A percentile compares a stretch with the other conserved stretches of the same genome.
These are phyloP conservation scores for Conger conger DNA, from an alignment of 2,113 vertebrate species.

Conservation along the genomic window DNA sequence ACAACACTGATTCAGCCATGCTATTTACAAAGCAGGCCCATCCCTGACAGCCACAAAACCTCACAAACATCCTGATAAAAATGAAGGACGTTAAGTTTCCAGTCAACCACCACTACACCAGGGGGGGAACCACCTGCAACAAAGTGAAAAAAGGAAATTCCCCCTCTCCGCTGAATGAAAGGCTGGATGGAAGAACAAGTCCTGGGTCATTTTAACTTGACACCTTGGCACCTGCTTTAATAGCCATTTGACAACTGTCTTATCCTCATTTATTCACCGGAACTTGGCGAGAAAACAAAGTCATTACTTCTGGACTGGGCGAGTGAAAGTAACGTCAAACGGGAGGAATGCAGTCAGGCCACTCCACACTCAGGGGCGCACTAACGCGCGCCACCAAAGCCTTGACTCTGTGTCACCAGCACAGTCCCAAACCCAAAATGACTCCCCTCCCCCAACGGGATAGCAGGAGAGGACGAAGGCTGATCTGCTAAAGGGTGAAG, in stretches of 20 bases:
- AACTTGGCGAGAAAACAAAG: neutral
- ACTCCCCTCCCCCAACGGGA: slow-evolving; percentile 58
- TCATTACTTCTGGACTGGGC: neutral
- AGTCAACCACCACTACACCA: neutral
- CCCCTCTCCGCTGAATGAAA: neutral
- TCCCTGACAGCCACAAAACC: neutral
- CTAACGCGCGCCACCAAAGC: slow-evolving; percentile 58
- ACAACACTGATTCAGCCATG: neutral
- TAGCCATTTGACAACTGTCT: neutral
- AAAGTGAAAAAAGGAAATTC: neutral
- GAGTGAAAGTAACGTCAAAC: neutral
- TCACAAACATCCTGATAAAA: neutral
- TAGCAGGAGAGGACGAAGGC: slow-evolving; percentile 29
- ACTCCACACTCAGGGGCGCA: slow-evolving; percentile 50
- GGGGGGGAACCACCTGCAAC: neutral
- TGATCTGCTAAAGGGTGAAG: neutral
- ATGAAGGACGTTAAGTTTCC: neutral
- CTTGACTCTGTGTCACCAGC: slow-evolving; percentile 63
- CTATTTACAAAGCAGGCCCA: neutral
- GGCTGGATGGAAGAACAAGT: neutral
- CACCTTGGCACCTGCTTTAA: neutral
- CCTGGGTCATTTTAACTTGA: neutral
- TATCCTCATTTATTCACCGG: neutral
- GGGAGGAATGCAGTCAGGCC: slow-evolving; percentile 40
- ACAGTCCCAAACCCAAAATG: slow-evolving; percentile 62